Conservation (phyloP, 1,140 invertebrate species). For the Hyles euphorbiae region DNA sequence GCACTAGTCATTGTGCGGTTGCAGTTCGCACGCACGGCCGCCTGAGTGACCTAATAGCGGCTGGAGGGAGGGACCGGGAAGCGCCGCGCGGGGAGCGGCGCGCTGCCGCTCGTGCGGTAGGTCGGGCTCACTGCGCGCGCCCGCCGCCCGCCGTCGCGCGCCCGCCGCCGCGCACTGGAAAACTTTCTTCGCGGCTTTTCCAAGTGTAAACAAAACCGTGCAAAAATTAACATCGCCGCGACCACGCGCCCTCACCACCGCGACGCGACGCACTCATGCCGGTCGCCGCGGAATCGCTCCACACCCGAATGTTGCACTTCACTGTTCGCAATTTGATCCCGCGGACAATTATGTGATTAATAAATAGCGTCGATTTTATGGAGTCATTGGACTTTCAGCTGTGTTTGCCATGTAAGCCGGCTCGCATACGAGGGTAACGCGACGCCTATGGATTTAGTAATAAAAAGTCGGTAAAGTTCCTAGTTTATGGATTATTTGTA, state of each 20-base stretch:
- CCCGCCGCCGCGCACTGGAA: constrained; percentile 51
- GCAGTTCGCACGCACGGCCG: constrained; percentile 67
- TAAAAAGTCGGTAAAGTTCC: constrained; percentile 72
- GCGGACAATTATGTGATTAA: constrained; percentile 41
- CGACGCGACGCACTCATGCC: neutral
- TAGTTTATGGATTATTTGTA: constrained; percentile 28
- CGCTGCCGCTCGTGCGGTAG: constrained; percentile 64
- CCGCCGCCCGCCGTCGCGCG: constrained; percentile 47
- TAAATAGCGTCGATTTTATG: constrained; percentile 15
- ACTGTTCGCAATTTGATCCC: constrained; percentile 11
- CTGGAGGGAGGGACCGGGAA: constrained; percentile 70
- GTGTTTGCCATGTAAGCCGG: constrained; percentile 49
- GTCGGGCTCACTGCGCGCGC: constrained; percentile 70
- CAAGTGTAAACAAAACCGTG: constrained; percentile 59
- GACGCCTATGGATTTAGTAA: constrained; percentile 69
- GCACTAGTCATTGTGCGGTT: constrained; percentile 71
- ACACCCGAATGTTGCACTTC: constrained; percentile 1
- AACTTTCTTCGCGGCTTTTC: constrained; percentile 73
- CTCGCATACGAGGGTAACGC: constrained; percentile 47
- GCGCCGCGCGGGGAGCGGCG: constrained; percentile 54
- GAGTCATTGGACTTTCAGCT: constrained; percentile 28
- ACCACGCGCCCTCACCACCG: constrained; percentile 2
- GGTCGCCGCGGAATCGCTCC: neutral
- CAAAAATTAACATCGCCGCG: constrained; percentile 35
- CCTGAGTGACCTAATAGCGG: constrained; percentile 71